These are phyloP conservation scores for Netelia inedita DNA, from an alignment of 2,888 invertebrate genomes.

Conservation along the genomic window DNA sequence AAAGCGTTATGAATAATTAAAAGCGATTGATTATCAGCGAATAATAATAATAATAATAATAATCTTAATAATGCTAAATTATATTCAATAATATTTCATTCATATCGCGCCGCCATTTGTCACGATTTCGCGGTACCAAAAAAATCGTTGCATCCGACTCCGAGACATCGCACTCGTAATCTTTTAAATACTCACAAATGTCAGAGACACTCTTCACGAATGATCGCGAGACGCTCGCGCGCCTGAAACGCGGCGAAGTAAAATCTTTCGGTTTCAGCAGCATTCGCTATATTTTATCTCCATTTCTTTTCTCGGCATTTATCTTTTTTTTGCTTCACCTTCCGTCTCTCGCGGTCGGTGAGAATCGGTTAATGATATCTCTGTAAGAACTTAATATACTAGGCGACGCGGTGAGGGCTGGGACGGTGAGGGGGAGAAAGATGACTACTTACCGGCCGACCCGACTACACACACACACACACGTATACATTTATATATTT, in stretches of 20 bases:
- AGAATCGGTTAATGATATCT: conserved; percentile 79
- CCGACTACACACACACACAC: conserved; percentile 28
- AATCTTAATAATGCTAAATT: too few species aligned
- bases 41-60: too few species aligned
- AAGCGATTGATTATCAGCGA: background rate
- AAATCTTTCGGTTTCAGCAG: conserved; percentile 34
- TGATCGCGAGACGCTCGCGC: conserved; percentile 35
- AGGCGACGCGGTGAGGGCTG: conserved; percentile 73
- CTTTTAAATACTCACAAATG: conserved; percentile 20
- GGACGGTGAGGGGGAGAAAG: conserved; percentile 75
- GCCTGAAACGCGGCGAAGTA: background rate
- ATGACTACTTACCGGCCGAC: conserved; percentile 78
- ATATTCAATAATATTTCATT: too few species aligned
- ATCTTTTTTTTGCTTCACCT: conserved; percentile 14
- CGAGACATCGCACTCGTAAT: background rate
- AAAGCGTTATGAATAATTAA: conserved; percentile 19
- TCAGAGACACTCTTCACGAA: conserved; percentile 29
- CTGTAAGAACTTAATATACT: conserved; percentile 80
- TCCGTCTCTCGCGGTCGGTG: conserved; percentile 66
- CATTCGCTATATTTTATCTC: conserved; percentile 10
- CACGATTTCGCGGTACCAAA: too few species aligned
- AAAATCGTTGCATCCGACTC: too few species aligned
- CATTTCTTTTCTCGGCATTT: conserved; percentile 20
- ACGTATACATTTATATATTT: conserved; percentile 51
- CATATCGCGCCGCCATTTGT: too few species aligned